Conservation (phyloP, 2,888 invertebrate genomes). For the Sipunculus nudus region DNA sequence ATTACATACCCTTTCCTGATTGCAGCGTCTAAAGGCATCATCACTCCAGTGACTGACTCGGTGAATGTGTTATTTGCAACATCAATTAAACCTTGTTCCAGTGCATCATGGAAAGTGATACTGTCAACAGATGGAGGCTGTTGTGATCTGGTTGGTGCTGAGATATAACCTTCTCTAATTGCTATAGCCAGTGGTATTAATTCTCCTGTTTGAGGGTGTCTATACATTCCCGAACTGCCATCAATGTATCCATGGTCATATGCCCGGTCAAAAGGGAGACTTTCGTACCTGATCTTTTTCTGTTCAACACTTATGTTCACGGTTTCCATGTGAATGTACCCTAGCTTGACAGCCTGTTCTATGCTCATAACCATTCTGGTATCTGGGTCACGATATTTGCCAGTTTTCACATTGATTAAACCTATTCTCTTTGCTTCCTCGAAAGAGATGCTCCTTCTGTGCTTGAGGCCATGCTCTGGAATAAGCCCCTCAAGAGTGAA, state of each 20-base stretch:
- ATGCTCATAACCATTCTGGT: slow-evolving; percentile 78
- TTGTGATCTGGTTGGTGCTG: slow-evolving; percentile 18
- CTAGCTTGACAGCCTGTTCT: slow-evolving; percentile 23
- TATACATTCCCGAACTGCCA: slow-evolving; percentile 71
- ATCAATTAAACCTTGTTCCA: slow-evolving; percentile 39
- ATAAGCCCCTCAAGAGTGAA: slow-evolving; percentile 71
- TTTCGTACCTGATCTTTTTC: too few relatives aligned
- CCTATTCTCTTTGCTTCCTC: slow-evolving; percentile 86
- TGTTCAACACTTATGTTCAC: too few relatives aligned
- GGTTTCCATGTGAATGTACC: too few relatives aligned
- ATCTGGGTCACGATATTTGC: slow-evolving; percentile 74
- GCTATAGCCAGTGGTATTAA: slow-evolving; percentile 27
- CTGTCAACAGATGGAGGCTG: slow-evolving; percentile 32
- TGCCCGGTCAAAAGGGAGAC: slow-evolving; percentile 82
- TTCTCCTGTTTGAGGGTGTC: slow-evolving; percentile 76
- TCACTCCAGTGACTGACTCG: slow-evolving; percentile 46
- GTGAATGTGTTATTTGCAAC: slow-evolving; percentile 35
- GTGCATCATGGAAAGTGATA: slow-evolving; percentile 41
- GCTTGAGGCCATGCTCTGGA: slow-evolving; percentile 73
- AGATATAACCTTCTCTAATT: slow-evolving; percentile 29
- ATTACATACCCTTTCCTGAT: slow-evolving; percentile 40
- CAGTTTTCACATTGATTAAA: slow-evolving; percentile 69
- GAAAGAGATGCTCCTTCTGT: slow-evolving; percentile 63
- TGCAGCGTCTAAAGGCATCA: slow-evolving; percentile 44
- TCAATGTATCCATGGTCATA: slow-evolving; percentile 81